Evolutionary conservation across 2,888 invertebrate genomes (phyloP).

Genomic region (Pseudococcus jackbeardsleyi): DNA sequence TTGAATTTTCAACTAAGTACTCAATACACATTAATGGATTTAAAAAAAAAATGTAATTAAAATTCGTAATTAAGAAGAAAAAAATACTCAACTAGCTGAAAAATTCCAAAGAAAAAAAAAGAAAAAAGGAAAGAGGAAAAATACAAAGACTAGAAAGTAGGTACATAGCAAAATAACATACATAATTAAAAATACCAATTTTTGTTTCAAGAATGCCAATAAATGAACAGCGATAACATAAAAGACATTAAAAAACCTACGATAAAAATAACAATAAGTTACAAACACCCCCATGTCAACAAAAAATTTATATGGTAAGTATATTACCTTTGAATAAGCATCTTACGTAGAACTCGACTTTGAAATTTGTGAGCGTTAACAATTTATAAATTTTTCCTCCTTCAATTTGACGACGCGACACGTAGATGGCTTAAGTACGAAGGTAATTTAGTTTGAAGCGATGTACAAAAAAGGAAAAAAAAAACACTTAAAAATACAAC

Average conservation of each 20-base stretch:
- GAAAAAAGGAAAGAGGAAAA: not conserved
- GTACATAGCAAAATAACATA: constrained; percentile 24
- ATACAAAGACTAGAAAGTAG: constrained; percentile 36
- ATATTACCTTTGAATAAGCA: not conserved
- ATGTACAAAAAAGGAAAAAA: not conserved
- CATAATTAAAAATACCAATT: constrained; percentile 19
- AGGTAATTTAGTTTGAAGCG: not conserved
- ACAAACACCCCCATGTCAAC: not conserved
- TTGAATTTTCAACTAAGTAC: not conserved
- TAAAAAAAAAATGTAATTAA: not conserved
- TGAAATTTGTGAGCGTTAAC: not conserved
- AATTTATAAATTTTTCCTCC: not conserved
- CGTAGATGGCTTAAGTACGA: not conserved
- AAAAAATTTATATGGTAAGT: not conserved
- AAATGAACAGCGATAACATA: not conserved
- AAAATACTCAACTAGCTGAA: constrained; percentile 3
- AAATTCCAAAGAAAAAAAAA: not conserved
- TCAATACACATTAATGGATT: not conserved
- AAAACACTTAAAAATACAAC: constrained; percentile 16
- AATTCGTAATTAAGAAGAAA: not conserved
- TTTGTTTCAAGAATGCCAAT: not conserved
- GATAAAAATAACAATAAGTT: not conserved
- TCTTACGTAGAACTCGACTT: not conserved
- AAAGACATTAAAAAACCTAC: not conserved
- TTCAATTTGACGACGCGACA: not conserved